Evolutionary conservation across 92 coral and sea anemone species (phyloP), one percentile per base, ranked within the genome.

Genomic region (Paramuricea clavata): DNA sequence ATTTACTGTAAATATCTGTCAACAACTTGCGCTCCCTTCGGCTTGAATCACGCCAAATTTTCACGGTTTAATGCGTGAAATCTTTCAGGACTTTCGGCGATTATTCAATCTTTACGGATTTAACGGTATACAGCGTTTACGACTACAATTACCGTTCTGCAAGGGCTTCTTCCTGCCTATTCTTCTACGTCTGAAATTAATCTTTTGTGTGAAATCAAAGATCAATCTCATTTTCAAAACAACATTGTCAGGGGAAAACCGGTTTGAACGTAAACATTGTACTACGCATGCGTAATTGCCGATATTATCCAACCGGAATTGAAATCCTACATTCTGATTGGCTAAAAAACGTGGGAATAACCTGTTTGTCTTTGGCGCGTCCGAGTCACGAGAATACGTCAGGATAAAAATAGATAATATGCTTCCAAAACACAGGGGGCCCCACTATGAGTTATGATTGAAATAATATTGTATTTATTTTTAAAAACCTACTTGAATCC

Each of bases 181-280:
- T 47, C 54, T 15, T 47, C 13, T 17, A 17, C 13, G 54, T 26
- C 23, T 28, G 2, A n/a, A 60, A 60, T 22, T 31, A 2, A 65
- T 65, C 39, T 28, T 11, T 65, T 65, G 72, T 65, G 19, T 31
- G 72, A 65, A 31, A 65, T 28, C 39, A 33, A 28, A 11, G 23
- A 56, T 56, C 64, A 56, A 56, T 17, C 5, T 65, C 22, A 65
- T 65, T 65, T 28, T 28, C 72, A 33, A 30, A 65, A 65, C 72
- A 12, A 28, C 72, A 28, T 25, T 17, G 72, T 74, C 59, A 49
- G 81, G 81, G 81, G 60, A 74, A 74, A 74, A 74, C 81, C 81
- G 81, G 81, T 74, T 74, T 74, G n/a, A 11, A 28, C 30, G 25
- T 43, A 43, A 39, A 74, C 54, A 74, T 13, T 39, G 39, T 6